phyloP scores from a whole-genome alignment of 2,888 invertebrate species.

The Caenorhabditis sp. region DNA sequence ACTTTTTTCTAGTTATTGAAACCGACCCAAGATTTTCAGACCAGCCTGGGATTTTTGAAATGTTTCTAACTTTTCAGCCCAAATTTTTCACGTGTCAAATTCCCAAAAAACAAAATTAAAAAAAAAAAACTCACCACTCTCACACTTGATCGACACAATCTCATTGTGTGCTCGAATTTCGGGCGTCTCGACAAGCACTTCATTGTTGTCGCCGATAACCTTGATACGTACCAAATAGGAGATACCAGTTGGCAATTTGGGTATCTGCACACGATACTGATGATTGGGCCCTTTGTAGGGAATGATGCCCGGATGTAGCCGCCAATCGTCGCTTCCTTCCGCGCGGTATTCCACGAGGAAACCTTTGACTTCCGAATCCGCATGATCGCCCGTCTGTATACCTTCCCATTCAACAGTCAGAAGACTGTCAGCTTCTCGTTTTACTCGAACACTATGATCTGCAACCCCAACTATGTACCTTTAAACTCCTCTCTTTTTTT shows the following conservation, averaged over 20 bases:
- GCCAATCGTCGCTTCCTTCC: constrained; percentile 67
- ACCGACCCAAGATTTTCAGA: too few relatives aligned
- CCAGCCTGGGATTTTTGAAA: too few relatives aligned
- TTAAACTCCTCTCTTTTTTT: too few relatives aligned
- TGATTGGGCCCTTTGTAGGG: constrained; percentile 71
- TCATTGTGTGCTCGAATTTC: constrained; percentile 70
- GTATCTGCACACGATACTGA: constrained; percentile 70
- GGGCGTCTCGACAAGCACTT: constrained; percentile 70
- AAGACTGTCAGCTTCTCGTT: constrained; percentile 61
- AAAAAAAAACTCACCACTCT: constrained; percentile 50
- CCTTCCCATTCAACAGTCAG: constrained; percentile 71
- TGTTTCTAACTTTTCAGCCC: too few relatives aligned
- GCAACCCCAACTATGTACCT: too few relatives aligned
- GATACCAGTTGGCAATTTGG: constrained; percentile 68
- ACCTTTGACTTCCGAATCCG: constrained; percentile 68
- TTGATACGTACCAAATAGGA: constrained; percentile 70
- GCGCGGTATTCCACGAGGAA: constrained; percentile 70
- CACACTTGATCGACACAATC: constrained; percentile 69
- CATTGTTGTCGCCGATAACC: constrained; percentile 66
- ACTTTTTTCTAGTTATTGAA: too few relatives aligned
- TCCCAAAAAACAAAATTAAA: background rate
- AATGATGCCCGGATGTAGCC: constrained; percentile 70
- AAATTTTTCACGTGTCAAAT: too few relatives aligned
- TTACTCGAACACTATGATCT: background rate
- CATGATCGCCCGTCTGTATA: constrained; percentile 69